phyloP scores from a whole-genome alignment of 2,888 invertebrate genomes.

The Oxycera nigricornis region DNA sequence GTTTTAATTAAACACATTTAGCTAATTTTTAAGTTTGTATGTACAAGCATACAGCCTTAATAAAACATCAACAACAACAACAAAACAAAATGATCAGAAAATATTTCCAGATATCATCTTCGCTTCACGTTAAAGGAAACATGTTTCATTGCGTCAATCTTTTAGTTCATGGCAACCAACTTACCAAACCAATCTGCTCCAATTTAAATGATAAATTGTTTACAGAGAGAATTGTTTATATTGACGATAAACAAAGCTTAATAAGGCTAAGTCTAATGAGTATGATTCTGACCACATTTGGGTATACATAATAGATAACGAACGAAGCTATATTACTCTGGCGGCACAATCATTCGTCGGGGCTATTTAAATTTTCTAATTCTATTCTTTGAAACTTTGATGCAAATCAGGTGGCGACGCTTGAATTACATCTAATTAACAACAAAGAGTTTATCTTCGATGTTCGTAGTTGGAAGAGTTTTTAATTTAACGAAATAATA shows the following conservation, averaged over 20 bases:
- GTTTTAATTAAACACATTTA: no score
- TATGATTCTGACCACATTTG: slow-evolving; percentile 4
- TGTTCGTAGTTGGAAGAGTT: no score
- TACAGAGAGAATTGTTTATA: slow-evolving; percentile 20
- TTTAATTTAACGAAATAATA: no score
- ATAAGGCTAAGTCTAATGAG: slow-evolving; percentile 13
- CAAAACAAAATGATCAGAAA: not conserved
- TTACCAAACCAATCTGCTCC: not conserved
- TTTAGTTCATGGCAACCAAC: not conserved
- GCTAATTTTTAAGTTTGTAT: no score
- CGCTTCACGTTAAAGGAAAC: not conserved
- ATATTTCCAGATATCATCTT: not conserved
- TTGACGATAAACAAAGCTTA: slow-evolving; percentile 20
- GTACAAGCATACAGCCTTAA: no score
- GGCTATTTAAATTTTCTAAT: no score
- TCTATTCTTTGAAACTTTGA: no score
- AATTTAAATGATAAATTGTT: slow-evolving; percentile 27
- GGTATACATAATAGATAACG: slow-evolving; percentile 12
- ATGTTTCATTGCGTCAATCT: not conserved
- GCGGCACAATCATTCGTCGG: no score
- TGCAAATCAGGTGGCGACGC: no score
- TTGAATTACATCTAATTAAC: no score
- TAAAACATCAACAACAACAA: not conserved
- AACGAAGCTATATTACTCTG: no score
- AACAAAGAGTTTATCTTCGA: no score